A percentile compares a stretch with the other conserved stretches of the same genome.
Conservation (phyloP, 2,113 vertebrate species). For the Cyphomyrus plagiostoma region DNA sequence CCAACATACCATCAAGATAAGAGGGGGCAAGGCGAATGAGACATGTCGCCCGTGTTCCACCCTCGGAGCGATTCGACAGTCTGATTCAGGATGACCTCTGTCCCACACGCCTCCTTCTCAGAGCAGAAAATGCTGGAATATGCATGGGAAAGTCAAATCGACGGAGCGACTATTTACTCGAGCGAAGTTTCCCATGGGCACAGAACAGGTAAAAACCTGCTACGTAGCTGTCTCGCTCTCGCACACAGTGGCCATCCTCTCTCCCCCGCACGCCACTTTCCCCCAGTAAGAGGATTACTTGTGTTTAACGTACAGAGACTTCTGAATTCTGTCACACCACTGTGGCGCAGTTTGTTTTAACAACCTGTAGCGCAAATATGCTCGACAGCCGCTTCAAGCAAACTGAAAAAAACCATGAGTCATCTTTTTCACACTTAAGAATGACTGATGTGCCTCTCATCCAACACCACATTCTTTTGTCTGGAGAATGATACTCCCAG, state of each 20-base stretch:
- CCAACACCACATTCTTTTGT: background rate
- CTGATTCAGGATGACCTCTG: background rate
- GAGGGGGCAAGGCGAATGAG: background rate
- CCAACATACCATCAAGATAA: background rate
- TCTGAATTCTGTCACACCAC: background rate
- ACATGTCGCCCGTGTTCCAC: background rate
- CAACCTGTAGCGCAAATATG: background rate
- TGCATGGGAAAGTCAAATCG: slow-evolving; percentile 11
- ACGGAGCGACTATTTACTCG: background rate
- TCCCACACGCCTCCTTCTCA: background rate
- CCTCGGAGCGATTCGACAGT: background rate
- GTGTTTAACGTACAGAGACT: background rate
- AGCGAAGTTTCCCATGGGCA: background rate
- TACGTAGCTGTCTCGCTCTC: slow-evolving; percentile 8
- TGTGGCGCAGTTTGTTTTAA: background rate
- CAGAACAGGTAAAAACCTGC: slow-evolving; percentile 20
- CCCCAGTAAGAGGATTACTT: background rate
- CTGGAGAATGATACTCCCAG: background rate
- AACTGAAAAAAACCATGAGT: background rate
- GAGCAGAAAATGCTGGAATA: background rate
- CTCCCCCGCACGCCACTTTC: background rate
- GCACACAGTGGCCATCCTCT: background rate
- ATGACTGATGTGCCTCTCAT: background rate
- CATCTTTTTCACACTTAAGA: background rate
- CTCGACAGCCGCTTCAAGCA: background rate